These are phyloP conservation scores for Labroides dimidiatus DNA, from an alignment of 2,797 vertebrate species.

Conservation along the genomic window DNA sequence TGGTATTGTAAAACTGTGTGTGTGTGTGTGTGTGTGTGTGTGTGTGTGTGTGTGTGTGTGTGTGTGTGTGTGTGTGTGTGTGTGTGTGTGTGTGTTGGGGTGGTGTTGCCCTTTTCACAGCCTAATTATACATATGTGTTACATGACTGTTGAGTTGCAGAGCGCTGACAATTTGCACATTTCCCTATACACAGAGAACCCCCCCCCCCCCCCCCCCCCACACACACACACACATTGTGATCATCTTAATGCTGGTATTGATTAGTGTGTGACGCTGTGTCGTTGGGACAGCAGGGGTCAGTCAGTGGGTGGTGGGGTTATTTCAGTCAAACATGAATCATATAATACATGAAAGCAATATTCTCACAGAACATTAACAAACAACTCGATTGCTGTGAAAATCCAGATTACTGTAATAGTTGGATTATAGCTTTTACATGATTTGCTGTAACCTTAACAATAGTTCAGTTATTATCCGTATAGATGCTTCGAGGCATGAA, in stretches of 20 bases:
- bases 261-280: conserved; percentile 46
- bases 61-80: no score
- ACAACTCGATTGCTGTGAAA: conserved; percentile 45
- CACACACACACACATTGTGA: conserved; percentile 19
- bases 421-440: conserved; percentile 47
- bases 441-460: conserved; percentile 40
- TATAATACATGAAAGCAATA: conserved; percentile 41
- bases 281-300: conserved; percentile 34
- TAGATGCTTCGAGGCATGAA: conserved; percentile 17
- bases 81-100: no score
- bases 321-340: conserved; percentile 44
- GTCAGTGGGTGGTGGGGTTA: conserved; percentile 12
- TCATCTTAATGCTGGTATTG: conserved; percentile 47
- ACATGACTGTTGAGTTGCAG: conserved; percentile 25
- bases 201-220: no score
- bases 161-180: neutral
- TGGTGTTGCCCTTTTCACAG: conserved; percentile 4
- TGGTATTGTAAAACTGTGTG: conserved; percentile 1
- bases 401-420: conserved; percentile 56
- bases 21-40: no score
- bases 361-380: conserved; percentile 37
- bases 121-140: conserved; percentile 37
- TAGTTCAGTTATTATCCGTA: conserved; percentile 34
- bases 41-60: no score
- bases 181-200: conserved; percentile 21